Evolutionary conservation across 2,888 invertebrate species (phyloP).

Genomic region (Ditula angustiorana): DNA sequence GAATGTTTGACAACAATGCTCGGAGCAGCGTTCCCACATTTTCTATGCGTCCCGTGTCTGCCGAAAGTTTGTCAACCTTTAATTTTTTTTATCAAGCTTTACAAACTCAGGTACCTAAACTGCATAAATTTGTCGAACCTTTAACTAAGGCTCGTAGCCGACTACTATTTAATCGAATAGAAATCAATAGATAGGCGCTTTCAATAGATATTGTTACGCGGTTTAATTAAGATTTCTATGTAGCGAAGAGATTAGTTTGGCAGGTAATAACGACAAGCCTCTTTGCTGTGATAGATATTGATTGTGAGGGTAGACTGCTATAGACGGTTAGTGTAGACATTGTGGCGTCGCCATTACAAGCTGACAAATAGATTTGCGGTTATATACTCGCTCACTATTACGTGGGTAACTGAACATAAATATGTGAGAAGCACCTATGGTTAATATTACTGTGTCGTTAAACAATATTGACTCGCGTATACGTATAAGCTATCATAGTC

Average conservation of each 20-base stretch:
- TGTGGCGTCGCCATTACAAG: background rate
- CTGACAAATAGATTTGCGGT: slow-evolving; percentile 1
- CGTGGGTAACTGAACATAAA: too few relatives aligned
- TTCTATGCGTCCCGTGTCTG: slow-evolving; percentile 80
- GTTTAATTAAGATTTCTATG: slow-evolving; percentile 22
- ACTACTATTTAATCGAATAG: background rate
- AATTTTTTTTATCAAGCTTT: slow-evolving; percentile 37
- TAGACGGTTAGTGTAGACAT: slow-evolving; percentile 1
- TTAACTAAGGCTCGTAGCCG: background rate
- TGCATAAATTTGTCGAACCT: background rate
- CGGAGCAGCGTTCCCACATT: slow-evolving; percentile 75
- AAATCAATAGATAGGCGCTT: slow-evolving; percentile 6
- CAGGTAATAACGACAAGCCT: slow-evolving; percentile 19
- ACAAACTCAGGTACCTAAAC: background rate
- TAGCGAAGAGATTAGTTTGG: slow-evolving; percentile 19
- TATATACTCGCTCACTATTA: background rate
- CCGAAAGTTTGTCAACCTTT: slow-evolving; percentile 84
- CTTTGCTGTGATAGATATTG: slow-evolving; percentile 19
- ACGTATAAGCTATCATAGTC: background rate
- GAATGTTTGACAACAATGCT: slow-evolving; percentile 81
- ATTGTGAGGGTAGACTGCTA: background rate
- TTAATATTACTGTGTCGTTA: background rate
- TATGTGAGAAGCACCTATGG: too few relatives aligned
- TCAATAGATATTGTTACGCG: slow-evolving; percentile 1
- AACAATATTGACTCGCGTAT: background rate